A percentile compares a stretch with the other conserved stretches of the same genome.
These are phyloP conservation scores for Chloropsis hardwickii DNA, from an alignment of 2,113 vertebrate genomes.

Conservation along the genomic window DNA sequence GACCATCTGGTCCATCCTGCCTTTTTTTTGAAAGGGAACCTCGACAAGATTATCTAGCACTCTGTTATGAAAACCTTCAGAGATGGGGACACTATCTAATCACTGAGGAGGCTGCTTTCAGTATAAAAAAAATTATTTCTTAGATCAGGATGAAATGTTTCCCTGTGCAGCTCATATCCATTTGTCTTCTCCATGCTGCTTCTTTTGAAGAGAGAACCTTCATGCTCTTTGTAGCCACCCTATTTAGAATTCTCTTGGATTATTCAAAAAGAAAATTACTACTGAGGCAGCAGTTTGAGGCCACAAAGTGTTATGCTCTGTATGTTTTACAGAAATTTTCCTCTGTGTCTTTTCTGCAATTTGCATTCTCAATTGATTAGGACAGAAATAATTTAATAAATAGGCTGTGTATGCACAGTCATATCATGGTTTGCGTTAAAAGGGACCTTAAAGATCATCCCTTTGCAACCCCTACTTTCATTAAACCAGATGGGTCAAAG, in stretches of 20 bases:
- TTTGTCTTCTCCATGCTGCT: not conserved
- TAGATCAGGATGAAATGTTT: not conserved
- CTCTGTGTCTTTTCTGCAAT: not conserved
- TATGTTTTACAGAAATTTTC: not conserved
- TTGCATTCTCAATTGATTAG: not conserved
- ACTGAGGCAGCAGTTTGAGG: not conserved
- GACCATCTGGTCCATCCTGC: not conserved
- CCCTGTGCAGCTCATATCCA: not conserved
- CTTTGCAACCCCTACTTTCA: rapidly evolving
- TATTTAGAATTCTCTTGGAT: not conserved
- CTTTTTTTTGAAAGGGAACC: not conserved
- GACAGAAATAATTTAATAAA: not conserved
- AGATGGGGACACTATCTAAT: not conserved
- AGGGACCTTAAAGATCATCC: not conserved
- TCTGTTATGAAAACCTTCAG: not conserved
- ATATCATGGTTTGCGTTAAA: not conserved
- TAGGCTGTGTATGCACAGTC: not conserved
- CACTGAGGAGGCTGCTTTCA: not conserved
- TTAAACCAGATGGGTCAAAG: not conserved
- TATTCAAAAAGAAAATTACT: not conserved
- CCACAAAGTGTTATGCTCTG: not conserved
- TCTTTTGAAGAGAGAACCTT: not conserved
- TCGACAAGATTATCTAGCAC: not conserved
- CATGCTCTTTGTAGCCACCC: not conserved
- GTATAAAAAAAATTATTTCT: not conserved